Evolutionary conservation across 1,140 invertebrate species (phyloP).

Genomic region (Arctopsyche grandis): DNA sequence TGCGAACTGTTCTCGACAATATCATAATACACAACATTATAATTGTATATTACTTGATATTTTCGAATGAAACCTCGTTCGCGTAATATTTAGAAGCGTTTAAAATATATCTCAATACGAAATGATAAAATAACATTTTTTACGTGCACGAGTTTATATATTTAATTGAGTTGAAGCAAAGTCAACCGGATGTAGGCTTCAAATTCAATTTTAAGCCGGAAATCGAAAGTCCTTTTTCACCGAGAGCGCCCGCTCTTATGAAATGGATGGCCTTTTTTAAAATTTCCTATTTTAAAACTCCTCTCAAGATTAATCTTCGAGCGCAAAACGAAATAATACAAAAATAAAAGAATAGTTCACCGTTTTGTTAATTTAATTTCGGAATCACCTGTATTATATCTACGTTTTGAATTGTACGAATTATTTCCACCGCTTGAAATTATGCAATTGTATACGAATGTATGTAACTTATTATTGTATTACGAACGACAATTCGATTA

Average conservation of each 20-base stretch:
- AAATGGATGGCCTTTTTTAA: slow-evolving; percentile 30
- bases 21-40: too few species aligned
- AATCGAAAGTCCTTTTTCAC: slow-evolving; percentile 44
- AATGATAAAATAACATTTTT: slow-evolving; percentile 6
- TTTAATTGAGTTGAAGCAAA: slow-evolving; percentile 32
- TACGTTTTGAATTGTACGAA: too few species aligned
- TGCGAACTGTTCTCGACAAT: background rate
- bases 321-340: background rate
- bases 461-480: background rate
- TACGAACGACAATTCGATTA: background rate
- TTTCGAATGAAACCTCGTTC: too few species aligned
- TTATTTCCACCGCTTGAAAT: too few species aligned
- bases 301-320: background rate
- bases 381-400: background rate
- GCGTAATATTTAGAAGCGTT: too few species aligned
- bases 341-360: background rate
- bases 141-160: slow-evolving; percentile 13
- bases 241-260: slow-evolving; percentile 24
- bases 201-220: slow-evolving; percentile 46
- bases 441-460: background rate
- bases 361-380: background rate
- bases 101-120: background rate
- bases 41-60: too few species aligned
- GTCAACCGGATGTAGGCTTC: slow-evolving; percentile 32
- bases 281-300: slow-evolving; percentile 29